Evolutionary conservation across 2,113 vertebrate genomes (phyloP).

Genomic region (Gobius niger): DNA sequence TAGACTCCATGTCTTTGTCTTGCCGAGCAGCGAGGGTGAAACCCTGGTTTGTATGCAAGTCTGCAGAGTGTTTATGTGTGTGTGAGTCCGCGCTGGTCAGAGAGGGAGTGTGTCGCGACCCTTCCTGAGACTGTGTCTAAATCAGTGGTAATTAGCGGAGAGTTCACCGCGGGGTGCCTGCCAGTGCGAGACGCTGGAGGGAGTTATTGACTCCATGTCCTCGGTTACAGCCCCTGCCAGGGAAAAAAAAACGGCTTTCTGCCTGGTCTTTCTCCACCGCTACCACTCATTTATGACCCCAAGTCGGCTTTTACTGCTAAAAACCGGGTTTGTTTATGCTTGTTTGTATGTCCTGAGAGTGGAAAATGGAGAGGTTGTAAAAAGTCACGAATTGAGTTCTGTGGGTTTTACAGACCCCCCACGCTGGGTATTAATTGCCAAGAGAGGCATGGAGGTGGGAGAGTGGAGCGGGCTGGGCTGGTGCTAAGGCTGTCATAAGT

Average conservation of each 20-base stretch:
- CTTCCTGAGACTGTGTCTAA: constrained; percentile 69
- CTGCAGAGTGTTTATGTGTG: constrained; percentile 26
- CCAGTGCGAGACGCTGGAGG: constrained; percentile 72
- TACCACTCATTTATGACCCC: constrained; percentile 65
- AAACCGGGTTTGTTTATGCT: constrained; percentile 68
- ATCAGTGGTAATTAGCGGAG: constrained; percentile 75
- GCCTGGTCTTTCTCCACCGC: constrained; percentile 59
- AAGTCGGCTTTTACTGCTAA: constrained; percentile 54
- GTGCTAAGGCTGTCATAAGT: constrained; percentile 55
- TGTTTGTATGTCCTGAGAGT: constrained; percentile 61
- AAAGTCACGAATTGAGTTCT: constrained; percentile 52
- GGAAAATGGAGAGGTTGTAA: constrained; percentile 55
- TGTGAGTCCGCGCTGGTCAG: constrained; percentile 43
- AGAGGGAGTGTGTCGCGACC: constrained; percentile 62
- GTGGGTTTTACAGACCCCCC: constrained; percentile 58
- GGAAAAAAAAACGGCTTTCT: constrained; percentile 37
- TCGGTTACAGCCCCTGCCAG: constrained; percentile 55
- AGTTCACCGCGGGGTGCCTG: constrained; percentile 73
- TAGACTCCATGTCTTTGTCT: constrained; percentile 31
- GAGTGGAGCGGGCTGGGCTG: constrained; percentile 4
- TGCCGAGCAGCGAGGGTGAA: constrained; percentile 35
- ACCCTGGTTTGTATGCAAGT: constrained; percentile 41
- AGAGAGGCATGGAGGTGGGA: constrained; percentile 17
- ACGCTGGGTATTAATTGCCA: constrained; percentile 65
- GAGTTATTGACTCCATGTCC: constrained; percentile 75